Base-by-base conservation (phyloP, 2,113 vertebrate genomes). In the Solea senegalensis region DNA sequence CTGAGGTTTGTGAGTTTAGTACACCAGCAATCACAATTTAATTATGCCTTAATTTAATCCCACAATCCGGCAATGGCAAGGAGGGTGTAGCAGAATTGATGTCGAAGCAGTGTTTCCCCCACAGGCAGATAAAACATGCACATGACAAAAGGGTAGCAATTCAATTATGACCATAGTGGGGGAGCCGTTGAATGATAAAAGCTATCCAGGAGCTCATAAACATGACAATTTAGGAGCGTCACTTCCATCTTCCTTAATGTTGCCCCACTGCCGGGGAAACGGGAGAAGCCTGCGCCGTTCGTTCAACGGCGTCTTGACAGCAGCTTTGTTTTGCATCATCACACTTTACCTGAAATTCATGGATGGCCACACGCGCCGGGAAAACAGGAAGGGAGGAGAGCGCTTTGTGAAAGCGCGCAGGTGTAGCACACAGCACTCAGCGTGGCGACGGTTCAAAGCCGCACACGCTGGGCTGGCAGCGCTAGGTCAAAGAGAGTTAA, bases 41-140 rank as follows among this genome's bases (percentile, higher is more conserved):
- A 82, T 83, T 73, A 84, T 34, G 44, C 51, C 60, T 74, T 86
- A 60, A 85, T 88, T 86, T 62, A 69, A 79, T 72, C 72, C 61
- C 51, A 53, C 75, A 72, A 70, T 74, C 77, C 73, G 40, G 40
- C 65, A 49, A 21, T 65, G 66, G 51, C 63, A 62, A 72, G 58
- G 62, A 45, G 52, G 41, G 55, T 70, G 60, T 27, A 69, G 52
- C 49, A 56, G 26, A 84, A 79, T 76, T 52, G 48, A 66, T 80
- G 69, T 72, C 45, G 54, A 62, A 52, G 45, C 54, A 59, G 59
- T 46, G 50, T 78, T 60, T 73, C 65, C 71, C 68, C 68, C 52
- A 65, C 65, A 59, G 72, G 58, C 80, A 66, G 58, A 85, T 83
- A 76, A 78, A 85, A 15, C 41, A 44, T 66, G 28, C 65, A 72